These are phyloP conservation scores for Zoanthus sociatus DNA, from an alignment of 92 coral and sea anemone genomes.

Conservation along the genomic window DNA sequence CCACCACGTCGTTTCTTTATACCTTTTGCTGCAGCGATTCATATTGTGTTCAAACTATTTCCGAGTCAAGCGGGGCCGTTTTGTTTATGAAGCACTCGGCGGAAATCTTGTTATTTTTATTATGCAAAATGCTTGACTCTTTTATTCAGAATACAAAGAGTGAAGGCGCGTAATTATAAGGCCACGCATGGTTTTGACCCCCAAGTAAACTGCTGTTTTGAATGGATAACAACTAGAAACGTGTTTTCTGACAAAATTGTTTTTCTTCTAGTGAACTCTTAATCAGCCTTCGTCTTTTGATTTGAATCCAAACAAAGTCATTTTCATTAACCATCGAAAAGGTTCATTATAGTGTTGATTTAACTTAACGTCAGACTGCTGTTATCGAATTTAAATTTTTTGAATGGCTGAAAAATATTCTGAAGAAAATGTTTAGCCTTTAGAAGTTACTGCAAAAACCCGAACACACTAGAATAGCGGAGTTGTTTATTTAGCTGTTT, in stretches of 20 bases:
- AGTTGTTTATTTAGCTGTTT: neutral
- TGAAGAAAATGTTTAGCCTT: neutral
- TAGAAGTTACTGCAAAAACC: neutral
- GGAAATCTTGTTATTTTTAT: conserved; percentile 3
- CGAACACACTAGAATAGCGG: conserved; percentile 1
- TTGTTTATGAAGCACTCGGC: conserved; percentile 39
- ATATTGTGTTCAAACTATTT: conserved; percentile 32
- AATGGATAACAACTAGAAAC: neutral
- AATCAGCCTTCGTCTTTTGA: too few relatives aligned
- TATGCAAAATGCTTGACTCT: conserved; percentile 29
- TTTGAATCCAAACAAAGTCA: neutral
- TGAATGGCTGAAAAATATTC: neutral
- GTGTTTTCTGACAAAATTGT: neutral
- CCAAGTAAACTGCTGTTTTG: conserved; percentile 17
- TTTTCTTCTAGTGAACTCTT: neutral
- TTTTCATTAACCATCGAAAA: neutral
- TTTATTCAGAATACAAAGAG: conserved; percentile 42
- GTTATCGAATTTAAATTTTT: neutral
- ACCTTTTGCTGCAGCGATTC: conserved; percentile 25
- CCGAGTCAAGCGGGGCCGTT: conserved; percentile 43
- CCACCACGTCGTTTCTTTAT: conserved; percentile 10
- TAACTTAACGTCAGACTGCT: neutral
- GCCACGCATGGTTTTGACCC: conserved; percentile 32
- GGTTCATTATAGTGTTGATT: neutral
- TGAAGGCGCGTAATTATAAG: conserved; percentile 18